Evolutionary conservation across 1,140 invertebrate species (phyloP), one percentile per base, ranked within the genome.

Genomic region (Caenorhabditis remanei): DNA sequence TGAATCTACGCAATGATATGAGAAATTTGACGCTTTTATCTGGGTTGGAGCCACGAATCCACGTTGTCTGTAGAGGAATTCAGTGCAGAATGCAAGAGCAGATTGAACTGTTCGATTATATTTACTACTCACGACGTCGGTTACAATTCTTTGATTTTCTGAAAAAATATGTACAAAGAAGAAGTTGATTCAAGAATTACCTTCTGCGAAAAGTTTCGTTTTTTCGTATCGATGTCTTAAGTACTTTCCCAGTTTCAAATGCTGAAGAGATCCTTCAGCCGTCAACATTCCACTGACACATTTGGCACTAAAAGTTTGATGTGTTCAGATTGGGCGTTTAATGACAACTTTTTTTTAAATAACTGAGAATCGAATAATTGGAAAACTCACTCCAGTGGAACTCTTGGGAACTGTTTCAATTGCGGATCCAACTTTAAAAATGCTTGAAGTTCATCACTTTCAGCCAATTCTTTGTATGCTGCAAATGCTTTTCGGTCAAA

Each of bases 101-200:
- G 87, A 87, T 79, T 87, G 87, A 21, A 87, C 50, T 43, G 87
- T 87, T 65, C 87, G 14, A 40, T 84, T 84, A 83, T 56, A 87
- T n/a, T 61, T n/a, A 21, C 43, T 71, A 13, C 55, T 84, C 4
- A 79, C 71, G 8, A 87, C 50, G 41, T 58, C 32, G 50, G 63
- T 13, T 87, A 58, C 71, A 48, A 61, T 19, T 53, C 61, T 48
- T 48, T 75, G 84, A 71, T 61, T 71, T 50, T 85, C 43, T 58
- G 16, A 48, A 50, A 67, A 8, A 21, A 19, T 40, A 43, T 0
- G 4, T 41, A 19, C 7, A 41, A 84, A 46, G 19, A 6, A 9
- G 13, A 9, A 84, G 55, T 32, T 48, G 5, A 55, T 16, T 63
- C 58, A 32, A 3, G 50, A 53, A 8, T 53, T 43, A 58, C 43